Evolutionary conservation across 2,888 invertebrate genomes (phyloP), one percentile per base, ranked within the genome.

Genomic region (Hofmannophila pseudospretella): DNA sequence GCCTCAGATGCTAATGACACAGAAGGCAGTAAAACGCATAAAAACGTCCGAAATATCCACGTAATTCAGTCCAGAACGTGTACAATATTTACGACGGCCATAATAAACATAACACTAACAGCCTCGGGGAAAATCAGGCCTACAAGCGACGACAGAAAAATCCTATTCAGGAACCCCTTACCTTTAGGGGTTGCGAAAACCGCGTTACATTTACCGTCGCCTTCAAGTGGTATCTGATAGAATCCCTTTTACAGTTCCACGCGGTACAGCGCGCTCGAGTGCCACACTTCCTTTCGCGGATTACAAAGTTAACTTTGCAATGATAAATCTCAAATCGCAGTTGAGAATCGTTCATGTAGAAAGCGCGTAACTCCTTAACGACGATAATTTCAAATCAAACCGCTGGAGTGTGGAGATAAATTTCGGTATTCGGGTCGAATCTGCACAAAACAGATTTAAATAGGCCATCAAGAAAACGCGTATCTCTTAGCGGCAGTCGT

Each of bases 341-440:
- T 69, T 55, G 63, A 60, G 61, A 64, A 46, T 57, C 71, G 67
- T 55, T 69, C 67, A 63, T 61, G 72, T 56, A 61, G 73, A 71
- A 71, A 72, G 63, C 62, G 70, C 72, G 73, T 70, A 71, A 67
- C 68, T 70, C 67, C 67, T 64, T 75, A 75, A 69, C 66, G 67
- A 69, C 72, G 70, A 74, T 74, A 72, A 75, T 74, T 74, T 67
- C 61, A 58, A 69, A 72, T 72, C 72, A 70, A 58, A 50, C 51
- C 73, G 64, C 48, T 67, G 66, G 58, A 67, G 72, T 69, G 73
- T 60, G 49, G 65, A 72, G 74, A 75, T 74, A 75, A 73, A 71
- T 65, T 63, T 58, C 42, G 50, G 58, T 51, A 53, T 58, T 61
- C 58, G 53, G 56, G 48, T 47, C 49, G 59, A 51, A 51, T 55